phyloP scores from a whole-genome alignment of 2,888 invertebrate genomes.

The Troides oblongomaculatus region DNA sequence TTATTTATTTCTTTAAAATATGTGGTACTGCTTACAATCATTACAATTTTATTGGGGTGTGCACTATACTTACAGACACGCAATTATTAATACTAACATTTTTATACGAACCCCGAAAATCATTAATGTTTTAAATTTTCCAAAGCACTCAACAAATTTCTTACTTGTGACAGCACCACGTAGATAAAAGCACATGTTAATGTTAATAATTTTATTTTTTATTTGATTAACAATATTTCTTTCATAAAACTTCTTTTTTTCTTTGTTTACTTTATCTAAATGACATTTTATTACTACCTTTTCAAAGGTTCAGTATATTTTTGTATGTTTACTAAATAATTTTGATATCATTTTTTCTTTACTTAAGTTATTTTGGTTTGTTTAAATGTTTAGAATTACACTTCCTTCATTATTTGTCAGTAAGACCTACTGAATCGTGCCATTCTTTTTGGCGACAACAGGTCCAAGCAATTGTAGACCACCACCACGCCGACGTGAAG shows the following conservation, averaged over 20 bases:
- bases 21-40: constrained; percentile 24
- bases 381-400: not conserved
- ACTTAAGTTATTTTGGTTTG: not conserved
- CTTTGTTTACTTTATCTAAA: not conserved
- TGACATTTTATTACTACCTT: not conserved
- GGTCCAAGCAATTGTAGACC: constrained; percentile 97
- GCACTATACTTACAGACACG: constrained; percentile 13
- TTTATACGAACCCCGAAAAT: constrained; percentile 5
- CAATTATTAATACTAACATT: constrained; percentile 7
- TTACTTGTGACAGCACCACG: constrained; percentile 24
- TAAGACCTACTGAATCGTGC: not conserved
- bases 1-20: constrained; percentile 6
- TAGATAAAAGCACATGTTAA: constrained; percentile 20
- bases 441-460: constrained; percentile 53
- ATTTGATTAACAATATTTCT: constrained; percentile 3
- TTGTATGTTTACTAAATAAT: not conserved
- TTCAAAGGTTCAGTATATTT: not conserved
- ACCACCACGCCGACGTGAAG: constrained; percentile 90
- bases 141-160: constrained; percentile 8
- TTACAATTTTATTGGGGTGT: constrained; percentile 3
- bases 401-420: not conserved
- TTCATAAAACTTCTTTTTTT: not conserved
- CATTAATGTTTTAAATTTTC: constrained; percentile 9
- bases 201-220: constrained; percentile 3
- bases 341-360: not conserved